Conservation (phyloP, 2,888 invertebrate genomes). For the Phorcus lineatus region DNA sequence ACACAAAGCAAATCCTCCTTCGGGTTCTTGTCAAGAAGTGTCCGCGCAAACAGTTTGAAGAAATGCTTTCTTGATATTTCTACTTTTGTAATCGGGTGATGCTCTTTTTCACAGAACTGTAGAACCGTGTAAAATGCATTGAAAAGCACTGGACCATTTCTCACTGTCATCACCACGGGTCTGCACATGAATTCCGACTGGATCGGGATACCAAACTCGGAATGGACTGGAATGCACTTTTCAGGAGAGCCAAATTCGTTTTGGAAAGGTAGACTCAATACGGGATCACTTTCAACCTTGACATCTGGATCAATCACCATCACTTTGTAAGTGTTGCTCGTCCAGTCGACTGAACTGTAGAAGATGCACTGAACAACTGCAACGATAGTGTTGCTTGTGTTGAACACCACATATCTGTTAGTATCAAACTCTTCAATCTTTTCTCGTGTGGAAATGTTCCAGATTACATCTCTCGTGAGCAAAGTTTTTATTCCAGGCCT, state of each 20-base stretch:
- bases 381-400: slow-evolving; percentile 45
- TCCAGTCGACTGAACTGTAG: slow-evolving; percentile 56
- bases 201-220: slow-evolving; percentile 48
- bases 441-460: slow-evolving; percentile 57
- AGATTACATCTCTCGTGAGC: slow-evolving; percentile 60
- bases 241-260: slow-evolving; percentile 44
- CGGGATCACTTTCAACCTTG: slow-evolving; percentile 31
- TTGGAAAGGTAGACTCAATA: slow-evolving; percentile 50
- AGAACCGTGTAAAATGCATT: slow-evolving; percentile 50
- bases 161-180: slow-evolving; percentile 45
- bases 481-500: slow-evolving; percentile 38
- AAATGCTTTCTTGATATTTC: slow-evolving; percentile 44
- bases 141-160: slow-evolving; percentile 31
- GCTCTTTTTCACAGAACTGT: slow-evolving; percentile 43
- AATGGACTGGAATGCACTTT: background rate
- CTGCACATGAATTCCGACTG: slow-evolving; percentile 54
- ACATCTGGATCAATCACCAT: slow-evolving; percentile 47
- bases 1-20: slow-evolving; percentile 37
- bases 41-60: slow-evolving; percentile 45
- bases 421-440: slow-evolving; percentile 30
- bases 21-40: slow-evolving; percentile 35
- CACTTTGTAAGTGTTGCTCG: slow-evolving; percentile 55
- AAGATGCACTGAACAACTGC: slow-evolving; percentile 56
- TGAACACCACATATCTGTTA: slow-evolving; percentile 55
- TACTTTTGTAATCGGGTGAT: slow-evolving; percentile 29